Base-by-base conservation (phyloP, 2,888 invertebrate genomes). In the Plemyria rubiginata region DNA sequence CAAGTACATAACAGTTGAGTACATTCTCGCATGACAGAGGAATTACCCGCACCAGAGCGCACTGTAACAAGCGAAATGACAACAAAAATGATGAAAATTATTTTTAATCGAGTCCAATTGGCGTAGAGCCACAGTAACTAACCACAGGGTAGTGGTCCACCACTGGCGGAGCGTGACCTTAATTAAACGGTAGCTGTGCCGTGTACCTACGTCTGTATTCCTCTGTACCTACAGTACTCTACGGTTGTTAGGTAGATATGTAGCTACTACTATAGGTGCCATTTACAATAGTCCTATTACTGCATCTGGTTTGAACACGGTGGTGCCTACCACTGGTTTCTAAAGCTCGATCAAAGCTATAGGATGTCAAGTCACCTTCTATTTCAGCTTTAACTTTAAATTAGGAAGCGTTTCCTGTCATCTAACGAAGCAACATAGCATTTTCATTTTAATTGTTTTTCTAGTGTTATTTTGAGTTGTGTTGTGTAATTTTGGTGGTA, bases 21-120 rank as follows among this genome's bases (percentile, higher is more conserved):
- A 61, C 29, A 60, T 70, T 68, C 64, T 76, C 71, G 65, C 72
- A 70, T 81, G 82, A 81, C 78, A 80, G 80, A 79, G 66, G 79
- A 86, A 90, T 92, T 90, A 88, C 75, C 72, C 90, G 91, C 90
- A 86, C 83, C 90, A 79, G 76, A 75, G 85, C 75, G 60, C 75
- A 53, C 64, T 46, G 75, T 92, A 92, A 92, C 82, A 60, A 82
- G 81, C 83, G 82, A 87, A 91, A 88, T 92, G 92, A 92, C 92
- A 92, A 87, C 86, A 86, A 88, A 89, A 88, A 90, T 89, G 89
- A 82, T 89, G 90, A 82, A 90, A 92, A 92, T 92, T 91, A 90
- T 87, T 91, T 92, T 91, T 91, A 92, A 92, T 92, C 90, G 86
- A 78, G 71, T 77, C 84, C 90, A 92, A 91, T 92, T 92, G 90